Evolutionary conservation across 2,888 invertebrate species (phyloP), one percentile per base, ranked within the genome.

Genomic region (Zaprionus obscuricornis): DNA sequence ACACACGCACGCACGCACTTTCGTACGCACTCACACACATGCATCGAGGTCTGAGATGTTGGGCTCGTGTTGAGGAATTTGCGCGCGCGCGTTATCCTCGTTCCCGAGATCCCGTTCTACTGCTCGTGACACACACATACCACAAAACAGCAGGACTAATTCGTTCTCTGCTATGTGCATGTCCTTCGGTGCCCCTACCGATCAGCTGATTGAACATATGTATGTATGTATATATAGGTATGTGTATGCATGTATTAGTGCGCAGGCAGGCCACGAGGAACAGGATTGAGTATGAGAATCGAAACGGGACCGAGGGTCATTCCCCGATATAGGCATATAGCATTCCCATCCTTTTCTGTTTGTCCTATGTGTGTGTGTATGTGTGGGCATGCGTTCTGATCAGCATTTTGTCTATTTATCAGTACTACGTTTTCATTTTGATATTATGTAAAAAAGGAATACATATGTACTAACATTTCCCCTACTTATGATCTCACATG

Each of bases 51-150:
- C 43, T 26, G 33, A 39, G 52, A 40, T 62, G 58, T 65, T 62
- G 68, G 51, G 66, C 84, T 79, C 84, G 81, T 85, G 86, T 83
- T 81, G 56, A 83, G 86, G 84, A 81, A 81, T 85, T 78, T 75
- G 56, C 65, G 66, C 79, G 81, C 84, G 85, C 83, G 66, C 74
- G 66, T 79, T 83, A 57, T 56, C 54, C 66, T 64, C 63, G 70
- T 64, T 84, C 81, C 62, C 75, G n/a, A 26, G 18, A 40, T 66
- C 51, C 59, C 42, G 50, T 55, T 49, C 39, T 39, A 47, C 31
- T 75, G 56, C 75, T 76, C 79, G 75, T 65, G 76, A 50, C 86
- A 71, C 84, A 76, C 84, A 67, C 69, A 66, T 66, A 73, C 73
- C 76, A 66, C 65, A 65, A 47, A 74, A 63, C 84, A 81, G 79